These are phyloP conservation scores for Rosalia funebris DNA, from an alignment of 2,888 invertebrate species.

Conservation along the genomic window DNA sequence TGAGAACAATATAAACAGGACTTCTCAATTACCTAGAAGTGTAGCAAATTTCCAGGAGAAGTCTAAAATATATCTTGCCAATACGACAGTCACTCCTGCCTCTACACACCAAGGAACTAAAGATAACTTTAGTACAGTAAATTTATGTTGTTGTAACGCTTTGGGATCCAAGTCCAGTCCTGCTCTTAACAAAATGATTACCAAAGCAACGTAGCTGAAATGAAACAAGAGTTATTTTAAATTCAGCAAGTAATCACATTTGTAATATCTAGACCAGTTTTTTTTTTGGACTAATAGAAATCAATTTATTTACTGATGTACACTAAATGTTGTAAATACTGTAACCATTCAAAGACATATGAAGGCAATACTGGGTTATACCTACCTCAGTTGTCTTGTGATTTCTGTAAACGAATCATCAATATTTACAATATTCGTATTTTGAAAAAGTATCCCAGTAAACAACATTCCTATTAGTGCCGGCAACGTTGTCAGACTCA, in stretches of 20 bases:
- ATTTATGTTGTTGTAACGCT: conserved; percentile 83
- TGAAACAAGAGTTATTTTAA: conserved; percentile 25
- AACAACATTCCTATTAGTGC: conserved; percentile 89
- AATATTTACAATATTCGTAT: conserved; percentile 75
- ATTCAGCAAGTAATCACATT: no score
- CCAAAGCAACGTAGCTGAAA: conserved; percentile 87
- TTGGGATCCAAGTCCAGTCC: conserved; percentile 91
- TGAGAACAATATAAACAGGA: no score
- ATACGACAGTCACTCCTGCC: conserved; percentile 74
- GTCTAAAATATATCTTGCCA: conserved; percentile 77
- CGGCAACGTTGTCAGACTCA: conserved; percentile 82
- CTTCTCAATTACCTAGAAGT: conserved; percentile 72
- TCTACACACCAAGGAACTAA: conserved; percentile 88
- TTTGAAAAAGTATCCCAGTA: conserved; percentile 80
- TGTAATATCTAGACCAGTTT: no score
- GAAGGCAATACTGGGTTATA: no score
- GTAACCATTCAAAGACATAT: no score
- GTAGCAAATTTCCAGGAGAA: conserved; percentile 88
- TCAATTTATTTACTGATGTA: no score
- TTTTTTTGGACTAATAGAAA: no score
- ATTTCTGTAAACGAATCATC: conserved; percentile 74
- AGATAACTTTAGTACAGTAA: conserved; percentile 85
- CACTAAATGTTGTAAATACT: no score
- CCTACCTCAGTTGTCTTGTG: conserved; percentile 61
- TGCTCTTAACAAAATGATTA: conserved; percentile 90